Evolutionary conservation across 1,140 invertebrate genomes (phyloP).

Genomic region (Leptinotarsa lineolata): DNA sequence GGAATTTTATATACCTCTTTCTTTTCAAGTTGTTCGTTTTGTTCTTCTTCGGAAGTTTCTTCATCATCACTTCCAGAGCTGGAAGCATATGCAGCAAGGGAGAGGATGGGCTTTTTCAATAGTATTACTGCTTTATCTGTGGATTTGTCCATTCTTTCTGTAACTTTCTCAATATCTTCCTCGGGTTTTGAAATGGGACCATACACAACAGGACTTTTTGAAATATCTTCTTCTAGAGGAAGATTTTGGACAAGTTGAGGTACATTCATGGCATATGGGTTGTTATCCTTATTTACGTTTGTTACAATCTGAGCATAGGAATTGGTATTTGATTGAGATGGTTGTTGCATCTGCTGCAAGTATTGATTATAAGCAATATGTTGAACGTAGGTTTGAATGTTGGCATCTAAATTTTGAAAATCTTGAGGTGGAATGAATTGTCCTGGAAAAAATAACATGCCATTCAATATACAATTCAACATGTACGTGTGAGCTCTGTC

Average conservation of each 20-base stretch:
- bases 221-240: constrained; percentile 20
- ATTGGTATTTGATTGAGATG: constrained; percentile 39
- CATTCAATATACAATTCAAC: no score
- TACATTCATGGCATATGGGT: constrained; percentile 37
- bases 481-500: no score
- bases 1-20: constrained; percentile 58
- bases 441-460: constrained; percentile 14
- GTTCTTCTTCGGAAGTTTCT: constrained; percentile 48
- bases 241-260: constrained; percentile 29
- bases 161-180: constrained; percentile 14
- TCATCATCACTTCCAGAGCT: constrained; percentile 57
- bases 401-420: constrained; percentile 39
- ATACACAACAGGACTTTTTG: not conserved
- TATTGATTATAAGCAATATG: constrained; percentile 52
- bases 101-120: constrained; percentile 53
- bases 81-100: constrained; percentile 62
- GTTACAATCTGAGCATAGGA: constrained; percentile 52
- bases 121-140: constrained; percentile 3
- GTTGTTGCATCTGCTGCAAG: constrained; percentile 43
- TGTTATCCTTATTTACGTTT: constrained; percentile 46
- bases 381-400: constrained; percentile 46
- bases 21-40: constrained; percentile 23
- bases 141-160: not conserved
- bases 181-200: not conserved
- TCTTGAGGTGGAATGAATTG: constrained; percentile 34